phyloP scores from a whole-genome alignment of 2,113 vertebrate species.

The Ramphastos sulfuratus region DNA sequence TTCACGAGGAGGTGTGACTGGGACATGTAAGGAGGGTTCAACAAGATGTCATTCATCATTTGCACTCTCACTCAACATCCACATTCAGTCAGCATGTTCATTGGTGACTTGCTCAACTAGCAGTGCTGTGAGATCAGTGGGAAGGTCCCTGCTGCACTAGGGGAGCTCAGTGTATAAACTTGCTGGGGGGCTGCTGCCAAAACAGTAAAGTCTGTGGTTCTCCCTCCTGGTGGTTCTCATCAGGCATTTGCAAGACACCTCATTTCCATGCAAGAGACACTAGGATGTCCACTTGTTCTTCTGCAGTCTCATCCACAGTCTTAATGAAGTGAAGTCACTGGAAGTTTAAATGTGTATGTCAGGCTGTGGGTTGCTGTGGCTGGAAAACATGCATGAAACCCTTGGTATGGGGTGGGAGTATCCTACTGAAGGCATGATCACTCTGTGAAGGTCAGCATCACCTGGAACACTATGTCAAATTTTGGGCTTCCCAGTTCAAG shows the following conservation, averaged over 20 bases:
- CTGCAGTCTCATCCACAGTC: not conserved
- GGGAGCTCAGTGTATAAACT: not conserved
- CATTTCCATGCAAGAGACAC: not conserved
- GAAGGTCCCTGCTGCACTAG: rapidly evolving
- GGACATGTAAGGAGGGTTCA: not conserved
- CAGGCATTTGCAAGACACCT: not conserved
- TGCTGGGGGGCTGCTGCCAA: rapidly evolving
- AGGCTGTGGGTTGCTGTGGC: not conserved
- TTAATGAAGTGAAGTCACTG: not conserved
- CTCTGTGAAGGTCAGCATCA: not conserved
- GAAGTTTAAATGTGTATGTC: not conserved
- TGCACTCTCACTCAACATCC: not conserved
- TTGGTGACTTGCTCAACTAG: not conserved
- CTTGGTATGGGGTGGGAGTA: not conserved
- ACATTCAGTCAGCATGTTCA: not conserved
- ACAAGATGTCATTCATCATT: not conserved
- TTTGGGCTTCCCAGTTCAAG: no score
- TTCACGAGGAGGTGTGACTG: not conserved
- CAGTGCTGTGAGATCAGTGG: not conserved
- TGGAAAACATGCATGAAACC: not conserved
- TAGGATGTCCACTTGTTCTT: not conserved
- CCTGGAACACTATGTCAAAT: no score
- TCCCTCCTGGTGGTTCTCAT: rapidly evolving
- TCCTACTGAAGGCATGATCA: not conserved
- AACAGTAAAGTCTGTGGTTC: not conserved